Evolutionary conservation across 1,140 invertebrate species (phyloP).

Genomic region (Drosophila funebris): DNA sequence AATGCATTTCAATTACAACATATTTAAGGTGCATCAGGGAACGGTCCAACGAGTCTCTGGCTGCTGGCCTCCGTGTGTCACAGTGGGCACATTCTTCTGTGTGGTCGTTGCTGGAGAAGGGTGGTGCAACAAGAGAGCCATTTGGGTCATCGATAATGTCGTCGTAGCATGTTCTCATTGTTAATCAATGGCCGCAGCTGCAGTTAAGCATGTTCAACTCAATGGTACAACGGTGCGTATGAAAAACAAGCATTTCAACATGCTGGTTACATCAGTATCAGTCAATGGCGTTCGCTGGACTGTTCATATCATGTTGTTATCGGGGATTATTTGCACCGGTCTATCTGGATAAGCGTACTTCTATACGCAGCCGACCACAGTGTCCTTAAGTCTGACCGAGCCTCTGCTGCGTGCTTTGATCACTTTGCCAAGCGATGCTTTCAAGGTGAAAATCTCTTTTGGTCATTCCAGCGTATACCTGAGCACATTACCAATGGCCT

Average conservation of each 20-base stretch:
- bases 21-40: slow-evolving; percentile 62
- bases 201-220: not conserved
- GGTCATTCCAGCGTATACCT: not conserved
- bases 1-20: slow-evolving; percentile 80
- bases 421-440: slow-evolving; percentile 18
- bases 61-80: slow-evolving; percentile 1
- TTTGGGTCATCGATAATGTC: slow-evolving; percentile 59
- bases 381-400: slow-evolving; percentile 11
- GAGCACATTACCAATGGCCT: slow-evolving; percentile 2
- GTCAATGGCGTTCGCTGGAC: slow-evolving; percentile 17
- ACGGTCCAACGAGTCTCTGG: not conserved
- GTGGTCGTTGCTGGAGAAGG: not conserved
- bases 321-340: not conserved
- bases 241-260: slow-evolving; percentile 3
- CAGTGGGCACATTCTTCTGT: slow-evolving; percentile 59
- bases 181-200: slow-evolving; percentile 51
- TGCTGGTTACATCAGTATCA: slow-evolving; percentile 17
- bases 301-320: not conserved
- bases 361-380: slow-evolving; percentile 2
- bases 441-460: slow-evolving; percentile 15
- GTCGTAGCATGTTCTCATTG: slow-evolving; percentile 37
- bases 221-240: slow-evolving; percentile 39
- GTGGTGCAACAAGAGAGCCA: not conserved
- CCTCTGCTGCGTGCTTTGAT: slow-evolving; percentile 19
- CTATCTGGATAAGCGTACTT: not conserved